A percentile compares a stretch with the other conserved stretches of the same genome.
Evolutionary conservation across 2,888 invertebrate genomes (phyloP).

Genomic region (Rhagonycha lutea): DNA sequence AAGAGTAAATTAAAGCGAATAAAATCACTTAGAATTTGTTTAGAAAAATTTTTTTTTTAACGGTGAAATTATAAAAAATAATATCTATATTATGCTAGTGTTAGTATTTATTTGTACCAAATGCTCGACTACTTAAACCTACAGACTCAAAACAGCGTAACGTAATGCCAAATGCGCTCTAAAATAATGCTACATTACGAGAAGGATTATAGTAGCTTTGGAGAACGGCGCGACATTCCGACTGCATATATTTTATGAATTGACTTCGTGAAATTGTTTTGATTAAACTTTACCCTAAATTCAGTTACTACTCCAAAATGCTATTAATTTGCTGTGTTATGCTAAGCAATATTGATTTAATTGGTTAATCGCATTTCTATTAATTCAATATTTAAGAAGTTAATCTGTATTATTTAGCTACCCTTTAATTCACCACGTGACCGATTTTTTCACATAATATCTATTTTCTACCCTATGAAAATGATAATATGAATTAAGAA

Average conservation of each 20-base stretch:
- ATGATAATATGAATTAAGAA: too few relatives aligned
- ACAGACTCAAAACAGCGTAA: constrained; percentile 7
- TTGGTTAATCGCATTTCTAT: neutral
- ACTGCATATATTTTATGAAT: constrained; percentile 10
- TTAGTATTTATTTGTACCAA: constrained; percentile 7
- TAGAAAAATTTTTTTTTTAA: neutral
- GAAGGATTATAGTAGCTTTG: constrained; percentile 14
- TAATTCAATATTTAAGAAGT: neutral
- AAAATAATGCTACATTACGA: constrained; percentile 9
- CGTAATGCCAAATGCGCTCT: constrained; percentile 6
- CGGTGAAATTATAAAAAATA: neutral
- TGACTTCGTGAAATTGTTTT: constrained; percentile 10
- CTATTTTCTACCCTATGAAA: too few relatives aligned
- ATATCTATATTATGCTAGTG: neutral
- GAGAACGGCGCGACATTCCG: constrained; percentile 8
- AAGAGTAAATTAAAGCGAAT: neutral
- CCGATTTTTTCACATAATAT: too few relatives aligned
- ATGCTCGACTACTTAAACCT: constrained; percentile 6
- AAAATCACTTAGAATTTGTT: neutral
- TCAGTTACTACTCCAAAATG: neutral
- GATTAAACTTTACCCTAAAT: constrained; percentile 5
- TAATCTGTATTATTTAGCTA: too few relatives aligned
- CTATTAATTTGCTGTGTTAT: neutral
- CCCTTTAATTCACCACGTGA: too few relatives aligned
- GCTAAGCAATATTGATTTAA: neutral